Conservation (phyloP, 2,888 invertebrate genomes). For the Lasioglossum pauxillum region DNA sequence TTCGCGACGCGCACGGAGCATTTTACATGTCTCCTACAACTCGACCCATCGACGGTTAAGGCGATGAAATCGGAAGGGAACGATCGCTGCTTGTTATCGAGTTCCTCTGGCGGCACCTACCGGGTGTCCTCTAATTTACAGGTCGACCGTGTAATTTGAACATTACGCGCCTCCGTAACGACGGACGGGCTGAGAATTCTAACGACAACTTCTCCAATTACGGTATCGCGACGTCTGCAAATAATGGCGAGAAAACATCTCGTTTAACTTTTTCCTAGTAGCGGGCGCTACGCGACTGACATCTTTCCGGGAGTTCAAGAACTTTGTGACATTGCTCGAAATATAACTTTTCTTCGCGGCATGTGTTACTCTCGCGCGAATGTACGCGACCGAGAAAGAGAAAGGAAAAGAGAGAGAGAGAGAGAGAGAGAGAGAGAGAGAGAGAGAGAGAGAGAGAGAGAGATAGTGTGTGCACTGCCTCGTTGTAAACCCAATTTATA, state of each 20-base stretch:
- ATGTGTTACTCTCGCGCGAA: conserved; percentile 33
- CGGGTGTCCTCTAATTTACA: conserved; percentile 16
- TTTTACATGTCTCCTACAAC: conserved; percentile 16
- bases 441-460: not conserved
- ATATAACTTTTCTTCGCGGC: conserved; percentile 31
- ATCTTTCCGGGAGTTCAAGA: conserved; percentile 24
- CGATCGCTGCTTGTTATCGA: conserved; percentile 33
- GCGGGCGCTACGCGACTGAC: conserved; percentile 12
- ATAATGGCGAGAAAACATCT: conserved; percentile 28
- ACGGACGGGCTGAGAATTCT: not conserved
- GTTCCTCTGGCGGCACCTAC: not conserved
- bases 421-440: conserved; percentile 27
- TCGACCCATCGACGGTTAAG: conserved; percentile 16
- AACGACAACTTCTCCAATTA: conserved; percentile 36
- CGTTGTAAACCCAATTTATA: not conserved
- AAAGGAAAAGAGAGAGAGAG: conserved; percentile 1
- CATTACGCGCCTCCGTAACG: not conserved
- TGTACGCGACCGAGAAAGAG: conserved; percentile 22
- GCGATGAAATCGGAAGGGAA: conserved; percentile 21
- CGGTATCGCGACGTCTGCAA: conserved; percentile 30
- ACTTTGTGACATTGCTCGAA: conserved; percentile 42
- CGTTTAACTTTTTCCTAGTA: conserved; percentile 37
- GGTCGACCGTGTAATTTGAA: not conserved
- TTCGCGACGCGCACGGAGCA: conserved; percentile 27
- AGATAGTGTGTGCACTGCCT: conserved; percentile 12